Conservation (phyloP, 1,140 invertebrate species). For the Zaprionus camerounensis region DNA sequence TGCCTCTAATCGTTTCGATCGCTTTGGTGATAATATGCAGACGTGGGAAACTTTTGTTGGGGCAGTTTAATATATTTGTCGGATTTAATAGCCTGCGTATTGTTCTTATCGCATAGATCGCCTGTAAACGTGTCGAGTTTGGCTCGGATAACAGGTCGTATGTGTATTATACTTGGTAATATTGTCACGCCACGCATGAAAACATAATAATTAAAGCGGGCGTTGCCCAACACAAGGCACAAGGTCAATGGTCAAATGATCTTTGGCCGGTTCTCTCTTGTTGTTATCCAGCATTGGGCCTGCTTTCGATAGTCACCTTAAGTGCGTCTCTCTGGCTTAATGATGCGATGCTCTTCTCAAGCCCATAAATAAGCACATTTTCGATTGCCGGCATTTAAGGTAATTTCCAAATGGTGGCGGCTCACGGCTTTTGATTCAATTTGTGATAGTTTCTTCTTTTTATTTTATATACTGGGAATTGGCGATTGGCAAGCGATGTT, state of each 20-base stretch:
- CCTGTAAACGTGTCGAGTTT: constrained; percentile 22
- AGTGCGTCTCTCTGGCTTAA: constrained; percentile 31
- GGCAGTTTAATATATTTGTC: constrained; percentile 14
- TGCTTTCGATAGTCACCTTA: constrained; percentile 5
- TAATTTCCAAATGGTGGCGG: constrained; percentile 50
- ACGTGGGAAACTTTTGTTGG: constrained; percentile 53
- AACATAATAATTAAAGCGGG: constrained; percentile 33
- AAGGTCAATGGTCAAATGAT: constrained; percentile 32
- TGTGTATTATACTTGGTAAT: constrained; percentile 42
- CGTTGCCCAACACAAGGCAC: constrained; percentile 37
- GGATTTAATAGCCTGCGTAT: constrained; percentile 12
- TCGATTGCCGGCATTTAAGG: constrained; percentile 71
- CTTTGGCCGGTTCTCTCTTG: constrained; percentile 11
- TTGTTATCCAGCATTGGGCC: constrained; percentile 14
- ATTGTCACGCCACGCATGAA: constrained; percentile 35
- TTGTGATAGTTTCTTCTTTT: constrained; percentile 33
- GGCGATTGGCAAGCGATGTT: constrained; percentile 17
- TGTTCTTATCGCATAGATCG: constrained; percentile 35
- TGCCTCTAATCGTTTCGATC: constrained; percentile 45
- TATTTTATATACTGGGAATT: constrained; percentile 19
- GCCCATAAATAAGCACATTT: constrained; percentile 63
- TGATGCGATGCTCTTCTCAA: constrained; percentile 29
- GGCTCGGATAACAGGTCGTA: constrained; percentile 26
- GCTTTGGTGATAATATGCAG: constrained; percentile 29
- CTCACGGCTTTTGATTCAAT: constrained; percentile 71